Conservation (phyloP, 2,797 vertebrate species). For the Silurus aristotelis region DNA sequence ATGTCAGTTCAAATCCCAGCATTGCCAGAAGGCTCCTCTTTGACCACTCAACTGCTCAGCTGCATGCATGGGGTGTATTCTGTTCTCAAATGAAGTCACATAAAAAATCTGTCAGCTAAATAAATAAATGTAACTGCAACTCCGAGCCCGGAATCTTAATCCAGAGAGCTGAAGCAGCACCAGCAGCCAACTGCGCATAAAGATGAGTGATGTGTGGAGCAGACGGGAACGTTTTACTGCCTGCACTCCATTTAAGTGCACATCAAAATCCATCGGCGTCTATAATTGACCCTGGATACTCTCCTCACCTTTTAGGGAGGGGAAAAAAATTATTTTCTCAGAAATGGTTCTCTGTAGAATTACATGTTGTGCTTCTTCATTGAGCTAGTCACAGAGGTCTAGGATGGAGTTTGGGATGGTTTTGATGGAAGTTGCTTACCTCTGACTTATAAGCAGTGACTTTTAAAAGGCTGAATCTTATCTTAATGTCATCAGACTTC, state of each 20-base stretch:
- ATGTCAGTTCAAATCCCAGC: conserved; percentile 4
- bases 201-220: conserved; percentile 71
- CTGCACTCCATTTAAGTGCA: conserved; percentile 76
- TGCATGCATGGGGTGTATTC: neutral
- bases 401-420: neutral
- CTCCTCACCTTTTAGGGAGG: neutral
- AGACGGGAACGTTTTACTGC: conserved; percentile 73
- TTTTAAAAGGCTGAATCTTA: conserved; percentile 16
- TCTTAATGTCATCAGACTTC: conserved; percentile 1
- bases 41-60: neutral
- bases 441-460: conserved; percentile 43
- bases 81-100: conserved; percentile 1
- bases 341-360: neutral
- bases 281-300: conserved; percentile 69
- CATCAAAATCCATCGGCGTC: conserved; percentile 74
- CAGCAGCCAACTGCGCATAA: conserved; percentile 54
- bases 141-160: conserved; percentile 18
- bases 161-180: conserved; percentile 35
- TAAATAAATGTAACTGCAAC: conserved; percentile 6
- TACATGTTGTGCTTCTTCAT: neutral
- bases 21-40: neutral
- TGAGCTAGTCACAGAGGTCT: neutral
- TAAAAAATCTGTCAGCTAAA: neutral
- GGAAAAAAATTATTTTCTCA: conserved; percentile 8
- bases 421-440: neutral